Conservation (phyloP, 1,140 invertebrate species). For the Pseudomyrmex cubaensis region DNA sequence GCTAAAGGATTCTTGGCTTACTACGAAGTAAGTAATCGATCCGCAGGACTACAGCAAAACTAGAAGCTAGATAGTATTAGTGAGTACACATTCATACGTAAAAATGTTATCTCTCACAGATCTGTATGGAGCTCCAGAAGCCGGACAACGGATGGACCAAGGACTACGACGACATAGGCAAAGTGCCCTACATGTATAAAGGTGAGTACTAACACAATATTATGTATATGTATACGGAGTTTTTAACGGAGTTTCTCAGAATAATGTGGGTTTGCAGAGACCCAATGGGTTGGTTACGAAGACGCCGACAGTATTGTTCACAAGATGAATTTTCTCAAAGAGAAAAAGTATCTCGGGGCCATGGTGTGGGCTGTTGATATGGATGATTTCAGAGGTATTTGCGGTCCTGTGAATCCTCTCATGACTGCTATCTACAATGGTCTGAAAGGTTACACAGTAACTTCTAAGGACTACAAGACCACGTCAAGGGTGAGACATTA, state of each 20-base stretch:
- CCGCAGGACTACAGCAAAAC: neutral
- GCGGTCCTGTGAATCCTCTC: conserved; percentile 90
- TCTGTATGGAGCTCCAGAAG: conserved; percentile 90
- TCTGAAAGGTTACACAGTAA: conserved; percentile 91
- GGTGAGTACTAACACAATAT: conserved; percentile 80
- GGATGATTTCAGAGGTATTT: conserved; percentile 93
- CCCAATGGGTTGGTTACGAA: conserved; percentile 97
- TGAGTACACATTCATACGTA: neutral
- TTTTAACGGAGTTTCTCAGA: no score
- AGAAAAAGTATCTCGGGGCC: conserved; percentile 92
- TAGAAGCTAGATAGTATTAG: neutral
- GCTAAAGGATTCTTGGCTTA: conserved; percentile 95
- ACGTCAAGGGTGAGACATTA: conserved; percentile 88
- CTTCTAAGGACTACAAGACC: conserved; percentile 87
- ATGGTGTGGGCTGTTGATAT: conserved; percentile 97
- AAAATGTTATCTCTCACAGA: conserved; percentile 85
- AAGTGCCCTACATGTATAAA: conserved; percentile 94
- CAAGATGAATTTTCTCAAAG: conserved; percentile 94
- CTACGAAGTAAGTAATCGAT: conserved; percentile 89
- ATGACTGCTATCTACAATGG: conserved; percentile 90
- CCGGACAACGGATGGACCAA: conserved; percentile 91
- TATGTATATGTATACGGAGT: no score
- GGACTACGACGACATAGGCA: conserved; percentile 93
- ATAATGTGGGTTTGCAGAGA: conserved; percentile 81
- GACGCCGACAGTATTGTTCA: conserved; percentile 91